These are phyloP conservation scores for Strix aluco DNA, from an alignment of 2,113 vertebrate genomes.

Conservation along the genomic window DNA sequence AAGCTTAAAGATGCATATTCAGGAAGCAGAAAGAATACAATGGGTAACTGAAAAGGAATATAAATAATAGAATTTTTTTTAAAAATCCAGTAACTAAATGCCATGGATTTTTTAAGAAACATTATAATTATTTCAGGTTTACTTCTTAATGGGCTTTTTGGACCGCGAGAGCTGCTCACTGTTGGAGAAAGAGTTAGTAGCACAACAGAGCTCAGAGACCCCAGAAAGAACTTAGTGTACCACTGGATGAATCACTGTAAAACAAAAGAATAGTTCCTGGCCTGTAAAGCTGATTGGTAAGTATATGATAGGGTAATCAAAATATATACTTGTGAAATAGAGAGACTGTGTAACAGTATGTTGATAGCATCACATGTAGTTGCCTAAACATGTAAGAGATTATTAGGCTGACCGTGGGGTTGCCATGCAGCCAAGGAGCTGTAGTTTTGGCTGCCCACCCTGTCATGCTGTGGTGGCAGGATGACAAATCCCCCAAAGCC, in stretches of 20 bases:
- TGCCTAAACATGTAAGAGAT: not conserved
- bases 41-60: not conserved
- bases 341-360: not conserved
- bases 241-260: not conserved
- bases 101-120: rapidly evolving
- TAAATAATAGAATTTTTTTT: not conserved
- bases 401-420: not conserved
- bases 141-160: not conserved
- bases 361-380: not conserved
- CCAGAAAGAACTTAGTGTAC: not conserved
- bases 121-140: not conserved
- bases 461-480: not conserved
- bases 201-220: not conserved
- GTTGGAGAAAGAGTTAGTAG: not conserved
- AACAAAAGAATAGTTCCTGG: not conserved
- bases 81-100: not conserved
- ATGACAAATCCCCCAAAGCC: not conserved
- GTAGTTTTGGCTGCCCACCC: not conserved
- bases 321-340: not conserved
- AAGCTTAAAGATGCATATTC: not conserved
- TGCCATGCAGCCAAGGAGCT: not conserved
- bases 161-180: not conserved
- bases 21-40: not conserved
- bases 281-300: not conserved
- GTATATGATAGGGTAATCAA: not conserved